Evolutionary conservation across 2,797 vertebrate genomes (phyloP), one percentile per base, ranked within the genome.

Genomic region (Tragopan temminckii): DNA sequence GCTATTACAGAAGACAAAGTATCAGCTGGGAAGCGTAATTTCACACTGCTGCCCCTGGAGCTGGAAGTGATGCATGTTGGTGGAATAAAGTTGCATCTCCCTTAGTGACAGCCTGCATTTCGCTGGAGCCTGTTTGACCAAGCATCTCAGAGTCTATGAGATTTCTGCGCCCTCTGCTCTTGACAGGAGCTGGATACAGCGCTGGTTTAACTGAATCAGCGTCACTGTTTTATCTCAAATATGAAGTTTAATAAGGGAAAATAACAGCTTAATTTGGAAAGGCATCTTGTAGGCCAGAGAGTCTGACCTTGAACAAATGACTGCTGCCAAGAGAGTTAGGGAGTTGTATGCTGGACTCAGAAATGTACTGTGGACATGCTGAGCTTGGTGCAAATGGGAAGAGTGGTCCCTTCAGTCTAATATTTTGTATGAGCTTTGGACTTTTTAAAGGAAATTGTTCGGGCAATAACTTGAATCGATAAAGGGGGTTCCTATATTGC

Each of bases 191-290:
- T 84, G 36, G 70, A 94, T 89, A 93, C 88, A 69, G 72, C 0
- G 1, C 24, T 33, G 16, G 13, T 81, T 91, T 96, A 94, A 95
- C 77, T 66, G 78, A 90, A 94, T 96, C 78, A 80, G 23, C 69
- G 77, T 68, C 20, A 1, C 68, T 86, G 85, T 35, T 90, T 88
- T 91, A 93, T 58, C 84, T 96, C 93, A 91, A 84, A 90, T 90
- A 64, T 27, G 33, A 88, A 72, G 67, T 89, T 96, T 91, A 94
- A 95, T 95, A 93, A 95, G 71, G 62, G 61, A 87, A 94, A 95
- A 95, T 61, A 88, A 71, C 75, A 89, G 48, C 75, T 90, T 94
- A 88, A 87, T 95, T 90, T 87, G 61, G 57, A 86, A 91, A 80
- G 55, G 50, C 85, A 67, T 90, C 52, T 61, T 84, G 29, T 70